A percentile compares a stretch with the other conserved stretches of the same genome.
These are phyloP conservation scores for Glyphotaelius pellucidus DNA, from an alignment of 2,888 invertebrate genomes.

Conservation along the genomic window DNA sequence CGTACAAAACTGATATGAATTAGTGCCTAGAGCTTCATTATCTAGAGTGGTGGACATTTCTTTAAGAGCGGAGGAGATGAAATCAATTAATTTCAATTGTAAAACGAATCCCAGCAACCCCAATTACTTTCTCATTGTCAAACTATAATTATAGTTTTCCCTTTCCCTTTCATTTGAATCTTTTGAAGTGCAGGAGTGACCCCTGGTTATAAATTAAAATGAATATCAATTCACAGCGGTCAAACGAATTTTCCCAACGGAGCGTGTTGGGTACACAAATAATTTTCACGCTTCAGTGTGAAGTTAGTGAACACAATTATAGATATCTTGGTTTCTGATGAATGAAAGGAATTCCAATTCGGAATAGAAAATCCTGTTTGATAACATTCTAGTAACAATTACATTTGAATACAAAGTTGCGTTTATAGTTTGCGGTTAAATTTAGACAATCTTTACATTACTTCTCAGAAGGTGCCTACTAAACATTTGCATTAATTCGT, in stretches of 20 bases:
- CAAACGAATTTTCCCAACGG: conserved; percentile 55
- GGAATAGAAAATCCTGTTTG: not conserved
- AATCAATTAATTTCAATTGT: conserved; percentile 67
- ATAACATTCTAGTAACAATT: not conserved
- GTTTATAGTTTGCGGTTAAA: no score
- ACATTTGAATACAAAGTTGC: no score
- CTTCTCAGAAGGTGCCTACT: no score
- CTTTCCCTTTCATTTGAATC: conserved; percentile 26
- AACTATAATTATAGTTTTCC: conserved; percentile 65
- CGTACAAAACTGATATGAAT: conserved; percentile 17
- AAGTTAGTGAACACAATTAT: not conserved
- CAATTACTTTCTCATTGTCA: conserved; percentile 65
- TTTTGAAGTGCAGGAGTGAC: conserved; percentile 62
- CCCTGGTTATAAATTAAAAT: conserved; percentile 65
- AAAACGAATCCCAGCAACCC: conserved; percentile 52
- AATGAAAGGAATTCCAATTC: not conserved
- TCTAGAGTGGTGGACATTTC: conserved; percentile 36
- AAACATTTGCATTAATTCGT: no score
- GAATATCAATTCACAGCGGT: conserved; percentile 59
- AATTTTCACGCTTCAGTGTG: conserved; percentile 50
- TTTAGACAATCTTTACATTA: no score
- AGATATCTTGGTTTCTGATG: conserved; percentile 2
- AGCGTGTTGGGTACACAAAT: conserved; percentile 15
- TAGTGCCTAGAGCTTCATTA: conserved; percentile 37
- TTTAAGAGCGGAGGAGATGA: conserved; percentile 30